Percentiles rank a stretch among this genome's conserved stretches.
Conservation (phyloP, 2,113 vertebrate genomes). For the Sula dactylatra region DNA sequence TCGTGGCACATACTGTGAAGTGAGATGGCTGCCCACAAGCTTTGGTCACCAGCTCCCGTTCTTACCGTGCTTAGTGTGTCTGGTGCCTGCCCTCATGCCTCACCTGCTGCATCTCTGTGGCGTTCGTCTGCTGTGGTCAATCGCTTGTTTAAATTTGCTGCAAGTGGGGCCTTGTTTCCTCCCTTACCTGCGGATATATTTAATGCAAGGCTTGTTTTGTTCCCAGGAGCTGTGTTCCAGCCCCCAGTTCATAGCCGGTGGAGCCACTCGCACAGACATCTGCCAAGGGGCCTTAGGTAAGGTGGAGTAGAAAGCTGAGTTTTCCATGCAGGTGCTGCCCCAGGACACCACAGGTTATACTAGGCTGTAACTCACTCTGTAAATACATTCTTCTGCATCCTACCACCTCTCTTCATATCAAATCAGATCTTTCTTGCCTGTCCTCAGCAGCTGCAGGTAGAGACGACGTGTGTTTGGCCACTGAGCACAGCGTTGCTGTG, state of each 20-base stretch:
- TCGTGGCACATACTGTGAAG: background rate
- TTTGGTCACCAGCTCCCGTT: background rate
- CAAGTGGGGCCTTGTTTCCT: background rate
- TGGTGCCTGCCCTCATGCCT: fast-evolving
- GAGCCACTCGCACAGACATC: conserved; percentile 55
- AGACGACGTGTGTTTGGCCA: fast-evolving
- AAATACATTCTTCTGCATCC: background rate
- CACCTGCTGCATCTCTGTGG: background rate
- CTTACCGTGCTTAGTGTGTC: background rate
- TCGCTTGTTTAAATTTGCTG: background rate
- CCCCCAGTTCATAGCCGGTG: conserved; percentile 10
- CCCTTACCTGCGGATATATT: fast-evolving
- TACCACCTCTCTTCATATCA: fast-evolving
- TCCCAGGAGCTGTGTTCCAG: conserved; percentile 53
- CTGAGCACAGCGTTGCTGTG: background rate
- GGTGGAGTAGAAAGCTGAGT: background rate
- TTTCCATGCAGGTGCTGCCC: background rate
- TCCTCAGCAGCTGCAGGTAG: background rate
- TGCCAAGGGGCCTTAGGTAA: conserved; percentile 62
- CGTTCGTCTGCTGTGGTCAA: background rate
- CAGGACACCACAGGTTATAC: background rate
- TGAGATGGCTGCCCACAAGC: background rate
- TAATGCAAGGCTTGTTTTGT: background rate
- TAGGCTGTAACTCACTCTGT: background rate
- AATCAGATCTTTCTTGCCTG: background rate